Evolutionary conservation across 2,113 vertebrate species (phyloP), one percentile per base, ranked within the genome.

Genomic region (Orthonyx spaldingii): DNA sequence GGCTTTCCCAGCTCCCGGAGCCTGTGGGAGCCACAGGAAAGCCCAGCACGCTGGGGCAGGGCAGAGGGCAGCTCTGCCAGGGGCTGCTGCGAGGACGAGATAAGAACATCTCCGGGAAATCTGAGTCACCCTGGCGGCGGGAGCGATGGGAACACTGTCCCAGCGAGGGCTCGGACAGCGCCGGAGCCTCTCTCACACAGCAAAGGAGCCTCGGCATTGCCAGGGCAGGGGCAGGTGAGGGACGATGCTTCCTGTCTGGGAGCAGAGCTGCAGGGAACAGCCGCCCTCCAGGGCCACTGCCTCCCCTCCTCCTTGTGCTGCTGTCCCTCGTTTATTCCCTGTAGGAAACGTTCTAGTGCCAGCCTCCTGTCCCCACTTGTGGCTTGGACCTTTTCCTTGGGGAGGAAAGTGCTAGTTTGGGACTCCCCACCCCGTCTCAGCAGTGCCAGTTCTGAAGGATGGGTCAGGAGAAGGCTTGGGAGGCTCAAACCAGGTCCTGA

Each of bases 81-180:
- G 79, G 33, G 50, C 69, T 59, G 50, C 81, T 26, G 80, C 35
- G 0, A 89, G 82, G 88, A 81, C 24, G 44, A 90, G 95, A 95
- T 93, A 94, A 92, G 71, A 53, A 33, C 86, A 92, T 77, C 88
- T 72, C 88, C n/a, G 2, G 93, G 91, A 94, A 94, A 69, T 69
- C 81, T 88, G 94, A 93, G 90, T 94, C 94, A 95, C 8, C 7
- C 16, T 1, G 44, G 47, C 5, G 60, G 1, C 33, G 85, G 82
- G 87, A 90, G 75, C 2, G 0, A 9, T 69, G 85, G 79, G 69
- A 84, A 52, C 1, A 1, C 20, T 2, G 56, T 53, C 83, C 49
- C 76, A 7, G 2, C 8, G 24, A 75, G 39, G 2, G 1, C 35
- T 80, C 33, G 9, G 80, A 18, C 74, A 71, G 86, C 57, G 55